Percentiles rank a stretch among this genome's conserved stretches.
These are phyloP conservation scores for Stegostoma tigrinum DNA, from an alignment of 2,113 vertebrate genomes.

Conservation along the genomic window DNA sequence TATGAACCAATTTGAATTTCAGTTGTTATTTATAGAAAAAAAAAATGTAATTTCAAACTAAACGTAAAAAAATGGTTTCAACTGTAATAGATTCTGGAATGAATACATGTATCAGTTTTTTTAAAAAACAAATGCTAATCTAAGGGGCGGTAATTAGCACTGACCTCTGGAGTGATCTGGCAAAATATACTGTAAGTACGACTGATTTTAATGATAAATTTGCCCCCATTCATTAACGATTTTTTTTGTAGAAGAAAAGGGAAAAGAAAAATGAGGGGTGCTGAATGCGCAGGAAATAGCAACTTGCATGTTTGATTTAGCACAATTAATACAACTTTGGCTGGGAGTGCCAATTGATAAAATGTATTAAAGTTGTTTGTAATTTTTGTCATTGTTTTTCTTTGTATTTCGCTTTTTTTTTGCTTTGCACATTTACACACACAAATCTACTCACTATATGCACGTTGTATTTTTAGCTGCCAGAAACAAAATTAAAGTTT, in stretches of 20 bases:
- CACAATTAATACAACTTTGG: not conserved
- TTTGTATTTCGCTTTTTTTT: slow-evolving; percentile 8
- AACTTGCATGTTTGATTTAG: not conserved
- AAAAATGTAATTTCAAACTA: not conserved
- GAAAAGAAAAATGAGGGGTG: not conserved
- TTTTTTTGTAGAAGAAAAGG: not conserved
- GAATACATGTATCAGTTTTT: not conserved
- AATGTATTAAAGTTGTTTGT: slow-evolving; percentile 10
- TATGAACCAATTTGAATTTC: not conserved
- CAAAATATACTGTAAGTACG: not conserved
- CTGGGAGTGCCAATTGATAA: not conserved
- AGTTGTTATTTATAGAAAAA: not conserved
- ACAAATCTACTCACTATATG: slow-evolving; percentile 7
- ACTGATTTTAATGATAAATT: not conserved
- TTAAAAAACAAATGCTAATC: not conserved
- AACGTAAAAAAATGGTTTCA: not conserved
- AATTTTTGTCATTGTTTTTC: not conserved
- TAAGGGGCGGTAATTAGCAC: not conserved
- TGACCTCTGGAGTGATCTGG: not conserved
- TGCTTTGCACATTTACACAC: slow-evolving; percentile 16
- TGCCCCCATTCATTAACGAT: too few relatives aligned
- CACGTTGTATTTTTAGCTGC: slow-evolving; percentile 17
- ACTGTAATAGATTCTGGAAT: not conserved
- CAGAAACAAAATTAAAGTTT: not conserved
- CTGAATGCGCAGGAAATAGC: not conserved